Evolutionary conservation across 1,140 invertebrate genomes (phyloP).

Genomic region (Steinernema feltiae): DNA sequence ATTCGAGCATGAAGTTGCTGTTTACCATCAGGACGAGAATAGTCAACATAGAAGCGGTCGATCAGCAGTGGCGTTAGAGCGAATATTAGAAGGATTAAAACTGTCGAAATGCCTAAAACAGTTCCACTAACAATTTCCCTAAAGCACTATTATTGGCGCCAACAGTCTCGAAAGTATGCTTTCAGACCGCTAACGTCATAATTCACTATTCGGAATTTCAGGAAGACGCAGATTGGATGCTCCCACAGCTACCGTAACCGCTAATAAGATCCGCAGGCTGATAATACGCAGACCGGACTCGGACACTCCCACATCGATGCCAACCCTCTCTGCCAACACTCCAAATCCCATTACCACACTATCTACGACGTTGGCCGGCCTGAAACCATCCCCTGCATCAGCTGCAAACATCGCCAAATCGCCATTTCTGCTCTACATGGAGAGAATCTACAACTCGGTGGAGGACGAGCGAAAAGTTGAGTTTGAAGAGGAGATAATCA

Average conservation of each 20-base stretch:
- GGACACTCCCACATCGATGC: background rate
- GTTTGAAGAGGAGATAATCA: background rate
- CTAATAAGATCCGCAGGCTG: background rate
- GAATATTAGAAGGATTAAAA: too few relatives aligned
- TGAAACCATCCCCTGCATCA: too few relatives aligned
- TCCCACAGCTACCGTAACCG: background rate
- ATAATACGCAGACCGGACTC: background rate
- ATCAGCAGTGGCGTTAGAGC: too few relatives aligned
- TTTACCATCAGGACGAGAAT: too few relatives aligned
- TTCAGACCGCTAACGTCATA: too few relatives aligned
- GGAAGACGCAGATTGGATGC: background rate
- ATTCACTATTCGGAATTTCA: background rate
- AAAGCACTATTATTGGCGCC: background rate
- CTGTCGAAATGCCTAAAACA: too few relatives aligned
- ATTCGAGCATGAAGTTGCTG: too few relatives aligned
- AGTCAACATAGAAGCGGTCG: too few relatives aligned
- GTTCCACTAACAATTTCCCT: too few relatives aligned
- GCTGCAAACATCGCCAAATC: too few relatives aligned
- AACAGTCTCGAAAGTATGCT: background rate
- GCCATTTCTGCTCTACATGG: background rate
- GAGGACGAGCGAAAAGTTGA: background rate
- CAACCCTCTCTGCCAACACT: background rate
- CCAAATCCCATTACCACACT: too few relatives aligned
- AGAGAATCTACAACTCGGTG: background rate
- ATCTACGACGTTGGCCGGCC: too few relatives aligned